These are phyloP conservation scores for Drosophila tsacasi DNA, from an alignment of 1,140 invertebrate genomes.

Conservation along the genomic window DNA sequence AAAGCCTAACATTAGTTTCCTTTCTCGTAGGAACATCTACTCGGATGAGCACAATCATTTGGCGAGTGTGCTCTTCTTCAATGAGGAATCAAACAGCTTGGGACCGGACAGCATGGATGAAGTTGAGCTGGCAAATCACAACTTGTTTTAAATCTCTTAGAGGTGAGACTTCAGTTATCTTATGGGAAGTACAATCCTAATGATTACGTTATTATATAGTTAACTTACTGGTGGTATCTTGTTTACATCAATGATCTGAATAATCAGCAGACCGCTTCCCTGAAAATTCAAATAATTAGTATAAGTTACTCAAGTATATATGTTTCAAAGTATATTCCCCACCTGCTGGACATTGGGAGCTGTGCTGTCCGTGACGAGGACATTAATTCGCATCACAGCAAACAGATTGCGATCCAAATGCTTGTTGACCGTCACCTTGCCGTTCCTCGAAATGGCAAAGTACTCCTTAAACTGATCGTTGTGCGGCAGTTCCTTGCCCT, in stretches of 20 bases:
- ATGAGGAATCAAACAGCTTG: constrained; percentile 5
- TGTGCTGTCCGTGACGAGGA: constrained; percentile 92
- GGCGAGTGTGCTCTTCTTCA: background rate
- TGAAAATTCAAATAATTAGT: background rate
- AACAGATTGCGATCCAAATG: constrained; percentile 81
- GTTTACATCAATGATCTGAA: constrained; percentile 94
- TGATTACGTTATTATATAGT: background rate
- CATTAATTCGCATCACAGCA: constrained; percentile 87
- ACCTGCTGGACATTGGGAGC: constrained; percentile 90
- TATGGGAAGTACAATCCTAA: background rate
- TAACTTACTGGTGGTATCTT: constrained; percentile 86
- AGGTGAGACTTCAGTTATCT: background rate
- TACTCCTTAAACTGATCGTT: constrained; percentile 88
- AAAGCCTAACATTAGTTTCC: too few relatives aligned
- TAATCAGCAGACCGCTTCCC: constrained; percentile 91
- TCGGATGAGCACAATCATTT: constrained; percentile 64
- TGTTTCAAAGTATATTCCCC: background rate
- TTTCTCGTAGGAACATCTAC: constrained; percentile 56
- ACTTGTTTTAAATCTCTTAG: background rate
- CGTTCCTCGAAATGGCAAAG: constrained; percentile 90
- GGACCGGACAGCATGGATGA: constrained; percentile 46
- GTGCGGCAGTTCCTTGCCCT: constrained; percentile 90
- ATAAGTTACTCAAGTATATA: background rate
- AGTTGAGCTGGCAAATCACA: constrained; percentile 41
- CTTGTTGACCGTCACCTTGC: constrained; percentile 89